Conservation (phyloP, 1,140 invertebrate genomes). For the Hetaerina americana region DNA sequence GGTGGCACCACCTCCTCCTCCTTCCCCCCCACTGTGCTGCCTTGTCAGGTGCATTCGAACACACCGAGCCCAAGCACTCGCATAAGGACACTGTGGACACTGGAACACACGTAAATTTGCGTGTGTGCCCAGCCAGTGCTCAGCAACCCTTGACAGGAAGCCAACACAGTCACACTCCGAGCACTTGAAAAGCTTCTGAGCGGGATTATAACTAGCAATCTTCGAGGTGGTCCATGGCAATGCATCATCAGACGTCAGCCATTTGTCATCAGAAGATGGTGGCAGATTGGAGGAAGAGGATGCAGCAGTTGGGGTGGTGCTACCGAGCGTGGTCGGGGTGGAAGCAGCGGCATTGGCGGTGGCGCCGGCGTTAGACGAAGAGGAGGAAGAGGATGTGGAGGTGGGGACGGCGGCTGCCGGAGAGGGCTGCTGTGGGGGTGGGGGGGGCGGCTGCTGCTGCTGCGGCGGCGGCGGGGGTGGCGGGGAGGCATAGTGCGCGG, state of each 20-base stretch:
- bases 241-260: conserved; percentile 51
- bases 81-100: conserved; percentile 57
- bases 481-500: conserved; percentile 1
- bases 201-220: conserved; percentile 55
- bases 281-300: conserved; percentile 14
- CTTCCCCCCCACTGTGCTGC: conserved; percentile 32
- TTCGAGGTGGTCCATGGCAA: conserved; percentile 55
- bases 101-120: conserved; percentile 58
- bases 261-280: conserved; percentile 33
- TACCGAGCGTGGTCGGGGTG: conserved; percentile 38
- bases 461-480: conserved; percentile 6
- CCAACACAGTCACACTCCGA: conserved; percentile 65
- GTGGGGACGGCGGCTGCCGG: not conserved
- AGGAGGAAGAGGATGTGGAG: not conserved
- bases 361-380: not conserved
- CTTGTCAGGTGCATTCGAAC: conserved; percentile 56
- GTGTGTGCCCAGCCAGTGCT: conserved; percentile 73
- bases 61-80: conserved; percentile 58
- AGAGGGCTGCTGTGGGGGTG: not conserved
- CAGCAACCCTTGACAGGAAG: conserved; percentile 60
- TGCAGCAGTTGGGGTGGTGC: conserved; percentile 29
- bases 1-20: conserved; percentile 22
- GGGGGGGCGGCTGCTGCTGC: conserved; percentile 8
- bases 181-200: conserved; percentile 58
- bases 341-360: not conserved